These are phyloP conservation scores for Drosophila kambysellisi DNA, from an alignment of 2,888 invertebrate species.

Conservation along the genomic window DNA sequence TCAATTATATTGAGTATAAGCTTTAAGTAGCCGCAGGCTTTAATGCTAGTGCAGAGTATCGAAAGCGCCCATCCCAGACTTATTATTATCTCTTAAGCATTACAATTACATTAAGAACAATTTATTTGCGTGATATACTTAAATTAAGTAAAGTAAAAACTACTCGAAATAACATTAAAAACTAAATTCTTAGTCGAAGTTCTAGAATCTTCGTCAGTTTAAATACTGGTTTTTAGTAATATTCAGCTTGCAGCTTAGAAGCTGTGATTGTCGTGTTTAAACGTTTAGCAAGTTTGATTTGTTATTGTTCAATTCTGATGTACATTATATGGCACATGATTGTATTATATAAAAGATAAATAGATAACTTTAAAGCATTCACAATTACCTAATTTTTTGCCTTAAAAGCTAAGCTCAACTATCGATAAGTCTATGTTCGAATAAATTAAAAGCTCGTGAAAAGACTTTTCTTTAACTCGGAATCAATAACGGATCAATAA, in stretches of 20 bases:
- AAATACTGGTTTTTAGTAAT: neutral
- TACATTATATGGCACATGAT: neutral
- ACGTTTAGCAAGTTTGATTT: neutral
- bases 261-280: neutral
- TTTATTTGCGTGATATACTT: neutral
- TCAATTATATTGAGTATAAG: constrained; percentile 33
- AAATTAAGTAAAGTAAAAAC: neutral
- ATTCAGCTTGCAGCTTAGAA: neutral
- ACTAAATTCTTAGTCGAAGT: neutral
- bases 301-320: neutral
- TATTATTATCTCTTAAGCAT: neutral
- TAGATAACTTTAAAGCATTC: neutral
- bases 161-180: neutral
- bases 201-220: neutral
- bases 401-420: neutral
- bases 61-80: neutral
- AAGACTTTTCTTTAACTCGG: neutral
- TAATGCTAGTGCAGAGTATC: constrained; percentile 1
- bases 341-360: neutral
- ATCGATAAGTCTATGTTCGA: neutral
- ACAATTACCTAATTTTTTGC: neutral
- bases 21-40: constrained; percentile 4
- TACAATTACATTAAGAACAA: neutral
- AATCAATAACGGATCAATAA: neutral
- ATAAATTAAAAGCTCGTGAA: neutral